Evolutionary conservation across 2,113 vertebrate species (phyloP), one percentile per base, ranked within the genome.

Genomic region (Chloroceryle aenea): DNA sequence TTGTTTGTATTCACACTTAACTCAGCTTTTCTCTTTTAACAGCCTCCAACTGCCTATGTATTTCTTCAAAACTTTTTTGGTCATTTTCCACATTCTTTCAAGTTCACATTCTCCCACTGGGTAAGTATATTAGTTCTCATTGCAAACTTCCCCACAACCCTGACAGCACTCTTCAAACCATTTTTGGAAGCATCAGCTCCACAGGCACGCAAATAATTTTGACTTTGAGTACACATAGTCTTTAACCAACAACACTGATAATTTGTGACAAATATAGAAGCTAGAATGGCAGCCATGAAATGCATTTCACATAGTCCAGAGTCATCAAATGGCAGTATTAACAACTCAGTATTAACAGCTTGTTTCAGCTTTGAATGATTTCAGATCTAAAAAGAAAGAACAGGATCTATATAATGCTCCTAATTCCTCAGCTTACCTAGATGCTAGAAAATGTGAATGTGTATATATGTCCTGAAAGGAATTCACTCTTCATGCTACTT

Each of bases 231-330:
- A 85, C 14, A 77, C 40, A 30, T 2, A 74, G 43, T 67, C 47
- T 87, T 91, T 88, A 93, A 86, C 75, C 47, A 92, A 85, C 23
- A 78, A 11, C 68, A 63, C 47, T 61, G 85, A 84, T 21, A 92
- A 80, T 84, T 77, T 80, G 29, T 66, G 81, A 76, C 52, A 88
- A 78, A 81, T 85, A 83, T 7, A 88, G 85, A 93, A 91, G 40
- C 29, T 42, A 90, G 64, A 92, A 84, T 62, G 68, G 64, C 90
- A 95, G 43, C 61, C 90, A 94, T 94, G 73, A 94, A 95, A 93
- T 83, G 78, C 17, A 75, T 75, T 94, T 81, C 76, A 84, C 3
- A 3, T 75, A 82, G 67, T 74, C 72, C 48, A 68, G 38, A 87
- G 68, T 52, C 79, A 63, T 86, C 38, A 88, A 91, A 78, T 4